These are phyloP conservation scores for Phataginus tetradactyla DNA, from an alignment of 2,797 vertebrate genomes.

Conservation along the genomic window DNA sequence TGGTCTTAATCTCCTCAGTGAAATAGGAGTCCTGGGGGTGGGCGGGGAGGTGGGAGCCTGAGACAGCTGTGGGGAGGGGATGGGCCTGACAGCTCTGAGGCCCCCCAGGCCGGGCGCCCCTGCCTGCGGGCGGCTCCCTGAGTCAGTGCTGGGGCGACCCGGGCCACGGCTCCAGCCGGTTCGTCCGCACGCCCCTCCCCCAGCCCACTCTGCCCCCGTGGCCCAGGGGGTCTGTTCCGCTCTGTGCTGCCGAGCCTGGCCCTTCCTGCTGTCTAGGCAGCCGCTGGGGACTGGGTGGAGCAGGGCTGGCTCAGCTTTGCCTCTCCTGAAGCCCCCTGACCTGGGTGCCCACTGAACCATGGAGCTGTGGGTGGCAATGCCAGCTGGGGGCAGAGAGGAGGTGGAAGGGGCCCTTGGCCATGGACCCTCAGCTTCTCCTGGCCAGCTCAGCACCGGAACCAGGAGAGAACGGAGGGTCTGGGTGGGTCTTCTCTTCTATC, in stretches of 20 bases:
- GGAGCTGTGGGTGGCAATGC: background rate
- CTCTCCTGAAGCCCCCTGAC: background rate
- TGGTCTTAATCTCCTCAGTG: conserved; percentile 83
- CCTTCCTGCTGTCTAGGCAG: background rate
- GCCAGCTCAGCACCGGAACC: background rate
- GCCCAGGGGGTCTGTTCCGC: background rate
- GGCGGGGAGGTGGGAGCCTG: conserved; percentile 63
- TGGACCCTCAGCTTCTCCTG: background rate
- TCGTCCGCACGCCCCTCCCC: background rate
- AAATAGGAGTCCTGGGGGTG: conserved; percentile 75
- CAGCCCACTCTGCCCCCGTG: background rate
- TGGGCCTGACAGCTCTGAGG: conserved; percentile 41
- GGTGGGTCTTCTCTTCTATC: background rate
- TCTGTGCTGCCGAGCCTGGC: background rate
- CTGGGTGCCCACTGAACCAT: background rate
- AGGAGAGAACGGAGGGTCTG: background rate
- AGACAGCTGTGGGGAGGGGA: conserved; percentile 74
- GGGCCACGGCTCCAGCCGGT: background rate
- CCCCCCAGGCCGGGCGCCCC: background rate
- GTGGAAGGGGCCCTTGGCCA: too few species aligned
- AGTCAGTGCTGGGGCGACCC: background rate
- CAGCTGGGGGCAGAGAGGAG: background rate
- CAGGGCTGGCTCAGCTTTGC: background rate
- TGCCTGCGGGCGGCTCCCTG: background rate
- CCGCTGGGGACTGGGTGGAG: background rate